A percentile compares a stretch with the other conserved stretches of the same genome.
These are phyloP conservation scores for Syngnathus floridae DNA, from an alignment of 2,113 vertebrate species.

Conservation along the genomic window DNA sequence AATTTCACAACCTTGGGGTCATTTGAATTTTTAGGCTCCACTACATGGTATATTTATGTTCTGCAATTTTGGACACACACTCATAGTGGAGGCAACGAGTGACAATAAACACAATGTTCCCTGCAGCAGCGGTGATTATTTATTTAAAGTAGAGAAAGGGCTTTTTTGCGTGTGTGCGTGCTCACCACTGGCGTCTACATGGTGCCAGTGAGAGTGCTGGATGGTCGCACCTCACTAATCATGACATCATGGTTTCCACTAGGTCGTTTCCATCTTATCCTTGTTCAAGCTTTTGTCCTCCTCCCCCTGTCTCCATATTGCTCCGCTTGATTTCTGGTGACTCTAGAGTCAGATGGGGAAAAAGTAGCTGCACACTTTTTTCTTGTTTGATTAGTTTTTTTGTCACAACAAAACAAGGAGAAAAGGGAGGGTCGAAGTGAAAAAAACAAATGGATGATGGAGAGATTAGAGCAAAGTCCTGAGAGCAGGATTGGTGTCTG, in stretches of 20 bases:
- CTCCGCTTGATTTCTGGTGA: constrained; percentile 43
- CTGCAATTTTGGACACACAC: neutral
- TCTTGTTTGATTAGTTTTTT: neutral
- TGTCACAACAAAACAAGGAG: constrained; percentile 9
- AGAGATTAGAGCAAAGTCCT: constrained; percentile 31
- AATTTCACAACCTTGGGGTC: neutral
- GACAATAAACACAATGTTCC: constrained; percentile 56
- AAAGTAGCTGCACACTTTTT: neutral
- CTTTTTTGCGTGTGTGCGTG: constrained; percentile 19
- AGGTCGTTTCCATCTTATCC: constrained; percentile 37
- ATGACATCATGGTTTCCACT: constrained; percentile 68
- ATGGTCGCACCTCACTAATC: constrained; percentile 62
- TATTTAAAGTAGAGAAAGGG: constrained; percentile 45
- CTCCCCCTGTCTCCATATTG: constrained; percentile 26
- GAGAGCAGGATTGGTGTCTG: constrained; percentile 31
- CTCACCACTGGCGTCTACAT: constrained; percentile 37
- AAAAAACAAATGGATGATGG: constrained; percentile 30
- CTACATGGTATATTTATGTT: neutral
- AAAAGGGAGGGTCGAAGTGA: constrained; percentile 14
- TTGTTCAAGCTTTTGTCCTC: constrained; percentile 22
- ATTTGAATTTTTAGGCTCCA: neutral
- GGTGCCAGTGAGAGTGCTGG: constrained; percentile 60
- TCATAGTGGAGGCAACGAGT: constrained; percentile 18
- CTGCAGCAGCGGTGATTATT: constrained; percentile 50
- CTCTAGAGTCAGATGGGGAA: neutral